Conservation (phyloP, 2,888 invertebrate species). For the Patella pellucida region DNA sequence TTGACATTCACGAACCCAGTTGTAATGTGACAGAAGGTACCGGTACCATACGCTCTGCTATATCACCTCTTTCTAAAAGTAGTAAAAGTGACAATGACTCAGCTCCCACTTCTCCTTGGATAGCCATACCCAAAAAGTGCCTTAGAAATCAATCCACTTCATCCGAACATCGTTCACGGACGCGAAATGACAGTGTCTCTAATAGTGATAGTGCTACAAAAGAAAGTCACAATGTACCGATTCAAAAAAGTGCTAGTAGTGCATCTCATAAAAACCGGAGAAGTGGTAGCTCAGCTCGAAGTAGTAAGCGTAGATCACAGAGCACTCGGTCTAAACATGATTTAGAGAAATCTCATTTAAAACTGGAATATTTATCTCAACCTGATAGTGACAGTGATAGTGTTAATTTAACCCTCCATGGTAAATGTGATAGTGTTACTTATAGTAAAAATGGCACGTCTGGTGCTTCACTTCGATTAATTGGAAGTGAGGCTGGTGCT, state of each 20-base stretch:
- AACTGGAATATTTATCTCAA: background rate
- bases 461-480: background rate
- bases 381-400: slow-evolving; percentile 1
- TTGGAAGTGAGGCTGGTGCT: background rate
- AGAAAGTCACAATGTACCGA: background rate
- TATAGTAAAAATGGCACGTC: background rate
- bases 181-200: background rate
- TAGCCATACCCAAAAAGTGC: background rate
- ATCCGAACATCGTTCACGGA: background rate
- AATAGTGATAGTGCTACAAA: slow-evolving; percentile 7
- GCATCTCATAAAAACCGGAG: background rate
- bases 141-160: background rate
- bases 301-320: background rate
- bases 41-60: background rate
- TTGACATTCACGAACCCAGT: slow-evolving; percentile 40
- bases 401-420: background rate
- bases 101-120: background rate
- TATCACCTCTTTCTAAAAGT: background rate
- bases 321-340: background rate
- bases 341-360: background rate
- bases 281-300: background rate
- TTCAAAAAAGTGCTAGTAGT: background rate
- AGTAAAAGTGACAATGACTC: slow-evolving; percentile 6
- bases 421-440: background rate
- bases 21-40: background rate